Percentiles rank a stretch among this genome's conserved stretches.
phyloP scores from a whole-genome alignment of 2,888 invertebrate genomes.

The Mythimna ferrago region DNA sequence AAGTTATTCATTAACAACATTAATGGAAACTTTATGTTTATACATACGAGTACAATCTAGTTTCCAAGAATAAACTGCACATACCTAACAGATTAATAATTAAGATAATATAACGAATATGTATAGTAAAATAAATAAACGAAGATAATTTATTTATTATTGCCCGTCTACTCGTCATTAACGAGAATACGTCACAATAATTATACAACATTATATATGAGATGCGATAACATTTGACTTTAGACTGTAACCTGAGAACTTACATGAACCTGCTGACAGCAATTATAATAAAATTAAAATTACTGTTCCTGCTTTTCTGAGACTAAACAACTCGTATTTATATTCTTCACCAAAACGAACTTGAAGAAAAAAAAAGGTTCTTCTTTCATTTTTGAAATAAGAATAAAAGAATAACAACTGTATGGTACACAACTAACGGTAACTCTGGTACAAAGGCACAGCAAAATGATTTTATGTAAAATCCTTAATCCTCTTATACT shows the following conservation, averaged over 20 bases:
- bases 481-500: background rate
- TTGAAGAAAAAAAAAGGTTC: background rate
- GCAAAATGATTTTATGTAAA: constrained; percentile 2
- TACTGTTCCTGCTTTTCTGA: constrained; percentile 30
- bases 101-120: background rate
- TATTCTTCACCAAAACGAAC: background rate
- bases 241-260: constrained; percentile 36
- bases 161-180: constrained; percentile 23
- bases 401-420: background rate
- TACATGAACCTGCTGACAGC: constrained; percentile 34
- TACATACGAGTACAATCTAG: constrained; percentile 5
- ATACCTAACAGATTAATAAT: constrained; percentile 36
- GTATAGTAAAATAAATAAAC: too few relatives aligned
- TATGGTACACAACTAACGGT: background rate
- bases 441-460: background rate
- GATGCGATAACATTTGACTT: constrained; percentile 50
- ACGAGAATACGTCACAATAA: constrained; percentile 37
- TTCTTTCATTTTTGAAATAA: background rate
- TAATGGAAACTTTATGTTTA: constrained; percentile 36
- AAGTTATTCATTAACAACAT: constrained; percentile 18
- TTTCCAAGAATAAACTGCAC: constrained; percentile 43
- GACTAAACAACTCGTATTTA: background rate
- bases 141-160: constrained; percentile 34
- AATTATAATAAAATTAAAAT: constrained; percentile 32
- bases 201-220: constrained; percentile 40